phyloP scores from a whole-genome alignment of 2,888 invertebrate species.

The Tachina grossa region DNA sequence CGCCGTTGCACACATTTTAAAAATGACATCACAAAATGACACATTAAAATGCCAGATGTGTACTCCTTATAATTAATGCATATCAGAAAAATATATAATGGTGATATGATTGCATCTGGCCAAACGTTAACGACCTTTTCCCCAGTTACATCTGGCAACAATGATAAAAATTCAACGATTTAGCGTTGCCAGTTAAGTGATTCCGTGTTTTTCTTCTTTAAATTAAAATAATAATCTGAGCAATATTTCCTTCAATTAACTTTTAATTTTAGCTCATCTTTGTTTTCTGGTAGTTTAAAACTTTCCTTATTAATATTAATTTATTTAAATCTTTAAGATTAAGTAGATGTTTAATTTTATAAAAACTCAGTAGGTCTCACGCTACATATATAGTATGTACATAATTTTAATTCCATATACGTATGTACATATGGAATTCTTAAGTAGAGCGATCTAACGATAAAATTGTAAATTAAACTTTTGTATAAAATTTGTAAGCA shows the following conservation, averaged over 20 bases:
- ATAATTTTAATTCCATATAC: background rate
- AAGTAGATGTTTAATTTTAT: constrained; percentile 51
- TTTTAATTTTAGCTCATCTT: constrained; percentile 17
- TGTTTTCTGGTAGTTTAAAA: constrained; percentile 31
- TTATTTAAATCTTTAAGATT: constrained; percentile 37
- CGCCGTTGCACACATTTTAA: too few species aligned
- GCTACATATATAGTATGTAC: background rate
- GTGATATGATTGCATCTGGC: too few species aligned
- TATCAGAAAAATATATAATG: too few species aligned
- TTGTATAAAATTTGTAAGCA: constrained; percentile 52
- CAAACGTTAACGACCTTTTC: too few species aligned
- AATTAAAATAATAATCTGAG: constrained; percentile 22
- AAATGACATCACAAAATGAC: too few species aligned
- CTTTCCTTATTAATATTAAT: constrained; percentile 2
- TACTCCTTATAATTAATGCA: too few species aligned
- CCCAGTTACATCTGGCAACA: too few species aligned
- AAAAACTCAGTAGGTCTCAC: constrained; percentile 37
- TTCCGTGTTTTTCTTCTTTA: too few species aligned
- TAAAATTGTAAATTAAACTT: constrained; percentile 42
- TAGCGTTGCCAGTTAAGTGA: too few species aligned
- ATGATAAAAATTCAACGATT: too few species aligned
- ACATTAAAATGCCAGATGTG: too few species aligned
- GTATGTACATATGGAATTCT: background rate
- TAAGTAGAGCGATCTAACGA: constrained; percentile 25
- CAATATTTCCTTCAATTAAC: constrained; percentile 31